phyloP scores from a whole-genome alignment of 2,113 vertebrate genomes.

The Microtus richardsoni region DNA sequence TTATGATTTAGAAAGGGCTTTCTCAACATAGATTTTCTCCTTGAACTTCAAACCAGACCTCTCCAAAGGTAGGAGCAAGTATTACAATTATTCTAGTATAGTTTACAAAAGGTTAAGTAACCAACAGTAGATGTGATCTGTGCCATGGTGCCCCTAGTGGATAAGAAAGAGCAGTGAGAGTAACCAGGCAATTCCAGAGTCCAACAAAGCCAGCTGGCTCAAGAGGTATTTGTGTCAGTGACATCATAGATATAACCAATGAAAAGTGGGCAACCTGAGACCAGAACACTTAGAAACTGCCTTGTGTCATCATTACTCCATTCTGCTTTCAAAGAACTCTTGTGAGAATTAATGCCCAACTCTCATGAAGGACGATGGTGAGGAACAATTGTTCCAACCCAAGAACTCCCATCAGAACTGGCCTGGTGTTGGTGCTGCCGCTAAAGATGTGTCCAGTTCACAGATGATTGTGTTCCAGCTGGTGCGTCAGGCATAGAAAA shows the following conservation, averaged over 20 bases:
- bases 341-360: not conserved
- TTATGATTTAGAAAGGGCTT: not conserved
- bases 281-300: not conserved
- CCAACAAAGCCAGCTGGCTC: not conserved
- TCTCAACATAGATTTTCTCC: slow-evolving; percentile 3
- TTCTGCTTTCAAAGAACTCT: slow-evolving; percentile 34
- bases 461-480: not conserved
- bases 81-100: not conserved
- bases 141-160: not conserved
- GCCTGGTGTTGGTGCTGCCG: not conserved
- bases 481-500: not conserved
- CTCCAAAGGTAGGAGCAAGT: not conserved
- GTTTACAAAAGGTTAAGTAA: slow-evolving; percentile 1
- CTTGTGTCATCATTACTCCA: not conserved
- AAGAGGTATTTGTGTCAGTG: not conserved
- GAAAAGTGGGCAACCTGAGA: not conserved
- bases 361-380: not conserved
- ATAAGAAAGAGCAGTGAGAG: not conserved
- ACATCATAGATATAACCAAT: not conserved
- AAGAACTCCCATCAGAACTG: slow-evolving; percentile 22
- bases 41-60: not conserved
- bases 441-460: not conserved
- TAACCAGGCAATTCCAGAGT: not conserved
- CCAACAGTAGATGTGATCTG: not conserved
- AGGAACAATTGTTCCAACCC: not conserved